These are phyloP conservation scores for Argyrosomus japonicus DNA, from an alignment of 2,113 vertebrate species.

Conservation along the genomic window DNA sequence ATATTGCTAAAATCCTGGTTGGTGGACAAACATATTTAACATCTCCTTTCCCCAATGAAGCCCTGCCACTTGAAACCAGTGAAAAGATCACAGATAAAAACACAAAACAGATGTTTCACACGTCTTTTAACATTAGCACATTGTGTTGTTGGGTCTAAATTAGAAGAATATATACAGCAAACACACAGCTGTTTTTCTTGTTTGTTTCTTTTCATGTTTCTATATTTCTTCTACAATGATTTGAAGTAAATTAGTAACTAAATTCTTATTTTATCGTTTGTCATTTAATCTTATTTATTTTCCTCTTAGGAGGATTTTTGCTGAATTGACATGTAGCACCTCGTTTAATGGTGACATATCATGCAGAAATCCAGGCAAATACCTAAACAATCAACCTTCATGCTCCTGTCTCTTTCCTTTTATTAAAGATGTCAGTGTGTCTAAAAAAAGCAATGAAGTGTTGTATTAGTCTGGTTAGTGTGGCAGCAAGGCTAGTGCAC, in stretches of 20 bases:
- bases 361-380: not conserved
- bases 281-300: not conserved
- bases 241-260: too few relatives aligned
- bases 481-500: conserved; percentile 51
- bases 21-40: not conserved
- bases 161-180: not conserved
- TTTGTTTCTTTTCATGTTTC: not conserved
- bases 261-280: not conserved
- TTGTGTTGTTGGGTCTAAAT: not conserved
- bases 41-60: not conserved
- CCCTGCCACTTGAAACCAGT: not conserved
- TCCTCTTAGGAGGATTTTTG: not conserved
- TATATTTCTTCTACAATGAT: not conserved
- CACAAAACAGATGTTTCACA: not conserved
- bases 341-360: not conserved
- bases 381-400: not conserved
- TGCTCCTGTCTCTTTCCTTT: not conserved
- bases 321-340: not conserved
- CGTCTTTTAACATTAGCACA: not conserved
- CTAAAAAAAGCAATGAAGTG: conserved; percentile 4
- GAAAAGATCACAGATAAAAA: not conserved
- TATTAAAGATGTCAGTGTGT: conserved; percentile 44
- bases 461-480: conserved; percentile 65
- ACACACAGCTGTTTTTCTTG: not conserved
- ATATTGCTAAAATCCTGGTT: not conserved